phyloP scores from a whole-genome alignment of 2,113 vertebrate species.

The Bombycilla garrulus region DNA sequence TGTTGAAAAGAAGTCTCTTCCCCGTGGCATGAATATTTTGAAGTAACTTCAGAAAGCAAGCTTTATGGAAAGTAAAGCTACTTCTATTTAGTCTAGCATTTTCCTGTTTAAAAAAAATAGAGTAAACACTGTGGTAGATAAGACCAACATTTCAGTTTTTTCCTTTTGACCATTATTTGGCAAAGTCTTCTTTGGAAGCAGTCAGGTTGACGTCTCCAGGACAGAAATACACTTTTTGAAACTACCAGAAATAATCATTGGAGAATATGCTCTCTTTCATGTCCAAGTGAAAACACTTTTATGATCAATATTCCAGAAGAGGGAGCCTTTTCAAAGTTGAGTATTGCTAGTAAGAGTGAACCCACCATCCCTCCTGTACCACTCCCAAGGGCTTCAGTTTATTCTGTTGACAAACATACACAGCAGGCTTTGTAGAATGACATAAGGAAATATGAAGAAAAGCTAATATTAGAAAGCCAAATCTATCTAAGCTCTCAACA shows the following conservation, averaged over 20 bases:
- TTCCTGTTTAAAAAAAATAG: background rate
- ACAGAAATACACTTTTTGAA: background rate
- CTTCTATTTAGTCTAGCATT: background rate
- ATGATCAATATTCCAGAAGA: background rate
- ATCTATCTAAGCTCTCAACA: background rate
- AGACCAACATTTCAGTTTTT: background rate
- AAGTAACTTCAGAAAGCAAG: background rate
- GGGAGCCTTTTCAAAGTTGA: background rate
- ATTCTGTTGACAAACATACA: background rate
- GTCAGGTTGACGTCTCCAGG: background rate
- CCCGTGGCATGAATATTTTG: background rate
- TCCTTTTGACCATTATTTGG: background rate
- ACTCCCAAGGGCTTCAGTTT: background rate
- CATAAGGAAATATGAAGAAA: background rate
- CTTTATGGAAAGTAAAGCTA: background rate
- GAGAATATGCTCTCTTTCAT: background rate
- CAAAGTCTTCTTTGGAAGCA: background rate
- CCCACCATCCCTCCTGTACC: fast-evolving
- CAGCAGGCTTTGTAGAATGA: background rate
- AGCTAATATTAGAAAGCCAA: background rate
- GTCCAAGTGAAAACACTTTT: background rate
- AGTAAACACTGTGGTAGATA: background rate
- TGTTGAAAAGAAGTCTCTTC: background rate
- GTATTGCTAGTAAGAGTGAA: background rate
- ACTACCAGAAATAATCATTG: background rate